Evolutionary conservation across 2,888 invertebrate genomes (phyloP).

Genomic region (Entomobrya proxima): DNA sequence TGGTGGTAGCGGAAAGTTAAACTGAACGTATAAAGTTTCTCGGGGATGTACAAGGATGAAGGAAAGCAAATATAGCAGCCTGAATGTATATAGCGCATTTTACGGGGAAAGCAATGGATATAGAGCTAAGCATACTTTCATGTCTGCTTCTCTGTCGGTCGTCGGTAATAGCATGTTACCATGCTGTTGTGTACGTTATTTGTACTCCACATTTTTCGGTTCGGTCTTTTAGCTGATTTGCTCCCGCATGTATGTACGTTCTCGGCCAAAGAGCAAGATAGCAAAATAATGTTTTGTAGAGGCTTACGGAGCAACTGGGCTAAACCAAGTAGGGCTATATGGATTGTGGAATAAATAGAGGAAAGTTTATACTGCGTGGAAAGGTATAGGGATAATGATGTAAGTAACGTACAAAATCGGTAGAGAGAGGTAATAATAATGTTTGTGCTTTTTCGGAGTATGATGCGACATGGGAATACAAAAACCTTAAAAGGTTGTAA

Average conservation of each 20-base stretch:
- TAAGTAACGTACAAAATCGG: background rate
- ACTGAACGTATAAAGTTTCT: background rate
- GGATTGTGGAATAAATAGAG: slow-evolving; percentile 9
- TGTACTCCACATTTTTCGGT: slow-evolving; percentile 15
- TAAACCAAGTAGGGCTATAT: too few species aligned
- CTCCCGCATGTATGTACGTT: too few species aligned
- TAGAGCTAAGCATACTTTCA: too few species aligned
- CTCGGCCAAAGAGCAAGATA: too few species aligned
- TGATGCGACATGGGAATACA: slow-evolving; percentile 1
- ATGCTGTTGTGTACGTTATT: background rate
- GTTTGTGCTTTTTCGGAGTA: background rate
- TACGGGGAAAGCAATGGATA: too few species aligned
- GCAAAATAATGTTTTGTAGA: too few species aligned
- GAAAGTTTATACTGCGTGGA: background rate
- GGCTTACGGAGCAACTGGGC: too few species aligned
- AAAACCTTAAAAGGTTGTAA: slow-evolving; percentile 15
- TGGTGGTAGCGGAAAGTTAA: background rate
- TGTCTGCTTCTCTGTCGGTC: background rate
- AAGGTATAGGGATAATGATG: background rate
- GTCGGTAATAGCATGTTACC: background rate
- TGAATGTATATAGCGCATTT: too few species aligned
- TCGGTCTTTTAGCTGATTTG: background rate
- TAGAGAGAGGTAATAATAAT: background rate
- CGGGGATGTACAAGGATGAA: background rate
- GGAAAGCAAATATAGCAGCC: too few species aligned